Evolutionary conservation across 2,888 invertebrate species (phyloP).

Genomic region (Mesochorus sp.): DNA sequence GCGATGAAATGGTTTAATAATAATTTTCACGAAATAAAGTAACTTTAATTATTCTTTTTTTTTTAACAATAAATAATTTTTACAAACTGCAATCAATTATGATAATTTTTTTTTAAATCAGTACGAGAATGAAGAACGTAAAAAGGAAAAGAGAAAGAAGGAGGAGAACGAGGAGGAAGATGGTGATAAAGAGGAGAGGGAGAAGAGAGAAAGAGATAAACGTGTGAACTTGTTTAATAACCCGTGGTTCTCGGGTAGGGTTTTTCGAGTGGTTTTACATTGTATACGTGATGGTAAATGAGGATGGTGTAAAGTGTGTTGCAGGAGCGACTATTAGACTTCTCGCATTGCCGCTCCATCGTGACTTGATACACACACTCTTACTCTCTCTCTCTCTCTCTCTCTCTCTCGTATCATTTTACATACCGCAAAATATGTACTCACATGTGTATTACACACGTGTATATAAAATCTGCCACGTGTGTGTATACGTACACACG

Average conservation of each 20-base stretch:
- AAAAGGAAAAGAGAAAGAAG: neutral
- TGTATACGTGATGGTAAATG: neutral
- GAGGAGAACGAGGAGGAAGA: constrained; percentile 15
- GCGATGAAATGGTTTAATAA: too few species aligned
- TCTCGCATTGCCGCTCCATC: constrained; percentile 22
- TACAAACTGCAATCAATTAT: too few species aligned
- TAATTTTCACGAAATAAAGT: too few species aligned
- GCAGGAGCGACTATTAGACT: constrained; percentile 1
- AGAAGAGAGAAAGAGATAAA: constrained; percentile 55
- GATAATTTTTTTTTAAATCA: too few species aligned
- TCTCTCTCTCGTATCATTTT: constrained; percentile 30
- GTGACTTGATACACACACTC: constrained; percentile 13
- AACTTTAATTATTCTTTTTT: too few species aligned
- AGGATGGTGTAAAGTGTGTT: neutral
- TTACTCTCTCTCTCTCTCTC: neutral
- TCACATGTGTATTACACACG: too few species aligned
- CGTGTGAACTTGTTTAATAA: constrained; percentile 78
- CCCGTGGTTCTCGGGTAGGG: constrained; percentile 65
- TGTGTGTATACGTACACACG: neutral
- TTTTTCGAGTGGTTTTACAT: constrained; percentile 33
- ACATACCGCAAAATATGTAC: constrained; percentile 18
- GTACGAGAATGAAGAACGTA: neutral
- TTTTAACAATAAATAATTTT: too few species aligned
- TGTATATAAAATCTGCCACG: too few species aligned
- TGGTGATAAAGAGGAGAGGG: constrained; percentile 20